These are phyloP conservation scores for Orchesella cincta DNA, from an alignment of 1,140 invertebrate genomes.

Conservation along the genomic window DNA sequence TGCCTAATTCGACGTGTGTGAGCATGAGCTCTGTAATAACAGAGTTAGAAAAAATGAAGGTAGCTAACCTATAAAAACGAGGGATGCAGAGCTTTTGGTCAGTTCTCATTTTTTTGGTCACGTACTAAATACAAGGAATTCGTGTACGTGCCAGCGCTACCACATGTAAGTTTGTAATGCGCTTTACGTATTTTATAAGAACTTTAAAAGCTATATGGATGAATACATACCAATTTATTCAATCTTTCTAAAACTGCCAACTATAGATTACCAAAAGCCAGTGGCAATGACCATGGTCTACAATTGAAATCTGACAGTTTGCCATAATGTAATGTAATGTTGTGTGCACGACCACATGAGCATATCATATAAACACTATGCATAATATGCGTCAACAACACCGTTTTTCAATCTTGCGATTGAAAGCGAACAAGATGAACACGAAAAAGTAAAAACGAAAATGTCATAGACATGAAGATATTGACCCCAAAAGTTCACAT, in stretches of 20 bases:
- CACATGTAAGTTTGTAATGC: neutral
- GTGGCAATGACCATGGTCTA: slow-evolving; percentile 24
- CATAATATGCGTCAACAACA: neutral
- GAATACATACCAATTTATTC: neutral
- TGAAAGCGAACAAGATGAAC: slow-evolving; percentile 9
- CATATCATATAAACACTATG: neutral
- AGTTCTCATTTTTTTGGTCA: slow-evolving; percentile 17
- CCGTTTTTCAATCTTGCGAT: neutral
- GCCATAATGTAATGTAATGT: neutral
- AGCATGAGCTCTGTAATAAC: neutral
- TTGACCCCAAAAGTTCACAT: too few relatives aligned
- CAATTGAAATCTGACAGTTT: slow-evolving; percentile 18
- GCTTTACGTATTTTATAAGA: neutral
- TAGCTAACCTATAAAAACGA: neutral
- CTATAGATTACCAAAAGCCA: neutral
- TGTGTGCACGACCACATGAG: neutral
- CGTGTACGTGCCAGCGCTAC: neutral
- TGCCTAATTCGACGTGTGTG: slow-evolving; percentile 9
- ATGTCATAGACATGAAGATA: too few relatives aligned
- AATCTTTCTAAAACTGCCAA: neutral
- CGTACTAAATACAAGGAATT: slow-evolving; percentile 6
- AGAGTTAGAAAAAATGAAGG: neutral
- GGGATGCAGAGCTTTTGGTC: neutral
- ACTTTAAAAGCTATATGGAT: neutral
- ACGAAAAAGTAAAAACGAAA: too few relatives aligned